Evolutionary conservation across 1,140 invertebrate species (phyloP).

Genomic region (Subanguina moxae): DNA sequence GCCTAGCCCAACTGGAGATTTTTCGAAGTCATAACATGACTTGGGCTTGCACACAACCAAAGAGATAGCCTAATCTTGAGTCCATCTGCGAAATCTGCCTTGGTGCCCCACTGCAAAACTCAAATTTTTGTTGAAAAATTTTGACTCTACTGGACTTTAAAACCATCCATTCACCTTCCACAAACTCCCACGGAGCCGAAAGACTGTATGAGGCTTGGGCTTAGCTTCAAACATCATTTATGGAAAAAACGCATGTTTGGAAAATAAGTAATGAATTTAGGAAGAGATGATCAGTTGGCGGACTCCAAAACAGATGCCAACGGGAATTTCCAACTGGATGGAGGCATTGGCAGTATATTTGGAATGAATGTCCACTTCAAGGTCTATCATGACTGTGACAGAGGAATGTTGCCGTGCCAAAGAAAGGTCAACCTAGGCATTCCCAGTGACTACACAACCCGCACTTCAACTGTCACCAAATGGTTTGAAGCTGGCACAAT

Average conservation of each 20-base stretch:
- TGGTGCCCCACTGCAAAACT: too few relatives aligned
- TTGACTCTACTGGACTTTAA: too few relatives aligned
- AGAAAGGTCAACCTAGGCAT: constrained; percentile 43
- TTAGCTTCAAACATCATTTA: too few relatives aligned
- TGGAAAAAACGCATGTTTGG: not conserved
- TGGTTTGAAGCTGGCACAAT: constrained; percentile 51
- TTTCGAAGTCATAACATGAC: too few relatives aligned
- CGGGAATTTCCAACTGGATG: constrained; percentile 38
- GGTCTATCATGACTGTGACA: constrained; percentile 35
- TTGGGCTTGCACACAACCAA: too few relatives aligned
- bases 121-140: not conserved
- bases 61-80: too few relatives aligned
- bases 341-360: constrained; percentile 36
- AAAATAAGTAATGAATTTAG: constrained; percentile 3
- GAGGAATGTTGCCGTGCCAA: constrained; percentile 30
- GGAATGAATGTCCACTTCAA: constrained; percentile 47
- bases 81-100: too few relatives aligned
- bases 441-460: constrained; percentile 37
- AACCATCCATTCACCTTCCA: too few relatives aligned
- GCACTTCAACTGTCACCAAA: constrained; percentile 32
- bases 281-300: constrained; percentile 43
- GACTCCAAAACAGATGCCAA: constrained; percentile 37
- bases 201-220: too few relatives aligned
- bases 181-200: too few relatives aligned
- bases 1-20: too few relatives aligned